Evolutionary conservation across 2,888 invertebrate genomes (phyloP), one percentile per base, ranked within the genome.

Genomic region (Lathronympha strigana): DNA sequence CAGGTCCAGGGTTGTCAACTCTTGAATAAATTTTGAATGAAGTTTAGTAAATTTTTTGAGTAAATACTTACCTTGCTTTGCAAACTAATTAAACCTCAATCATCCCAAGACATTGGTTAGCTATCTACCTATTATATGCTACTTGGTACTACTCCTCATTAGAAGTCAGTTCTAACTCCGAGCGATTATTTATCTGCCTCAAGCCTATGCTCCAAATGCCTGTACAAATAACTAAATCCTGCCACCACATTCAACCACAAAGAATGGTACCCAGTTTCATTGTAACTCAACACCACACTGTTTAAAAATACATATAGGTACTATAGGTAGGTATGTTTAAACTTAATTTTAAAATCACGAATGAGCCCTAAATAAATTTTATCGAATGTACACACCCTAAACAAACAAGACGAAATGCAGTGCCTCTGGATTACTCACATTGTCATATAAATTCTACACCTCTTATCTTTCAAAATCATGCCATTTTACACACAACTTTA

Each of bases 301-400:
- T 33, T 33, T 1, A 13, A 11, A 4, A 43, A 43, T n/a, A n/a
- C n/a, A n/a, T n/a, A 43, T 43, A 43, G 21, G 11, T 11, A 13
- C 19, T 21, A 21, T 40, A 19, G 8, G 8, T 43, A 43, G 21
- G n/a, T 11, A 11, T 3, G 1, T 33, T 9, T 33, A 43, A 43
- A 43, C 19, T 21, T 43, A 11, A 28, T 40, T 45, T 31, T 45
- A 11, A 11, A 40, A 17, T n/a, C 36, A 5, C 25, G 5, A n/a
- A 9, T 45, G 58, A 53, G 9, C 51, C 49, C 58, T 51, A 25
- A 36, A 2, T n/a, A 38, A 53, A 68, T 66, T 69, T 72, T 75
- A 76, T 75, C 75, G 67, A 58, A 68, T 40, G 53, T 38, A 72
- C 69, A 68, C 68, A 71, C 55, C 68, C 64, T 69, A 66, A 61